Base-by-base conservation (phyloP, 2,888 invertebrate genomes). In the Ecdyonurus torrentis region DNA sequence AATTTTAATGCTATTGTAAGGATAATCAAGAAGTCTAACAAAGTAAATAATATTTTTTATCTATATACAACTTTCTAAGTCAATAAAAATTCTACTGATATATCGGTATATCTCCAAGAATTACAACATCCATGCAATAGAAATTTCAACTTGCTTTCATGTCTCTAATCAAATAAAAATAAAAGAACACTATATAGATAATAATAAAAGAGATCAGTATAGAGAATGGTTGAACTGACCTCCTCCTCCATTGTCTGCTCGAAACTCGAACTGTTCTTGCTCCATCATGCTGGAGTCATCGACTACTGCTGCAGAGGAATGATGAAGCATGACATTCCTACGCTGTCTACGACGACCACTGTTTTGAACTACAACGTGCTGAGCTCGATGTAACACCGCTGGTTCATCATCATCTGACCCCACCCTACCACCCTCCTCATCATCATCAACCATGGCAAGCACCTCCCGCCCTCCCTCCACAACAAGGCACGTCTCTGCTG, bases 381-480 rank as follows among this genome's bases (percentile, higher is more conserved):
- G 37, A 10, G 37, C 7, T 5, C 15, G 80, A 20, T 66, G 67
- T 61, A 79, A 76, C 66, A 78, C 80, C 53, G 78, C 79, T 64
- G 76, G 75, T 66, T 78, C 71, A 52, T 72, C 74, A 59, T 75
- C 75, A 65, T 75, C 55, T 67, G 77, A 77, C 22, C 77, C 78
- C 66, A 78, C 71, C 52, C 72, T 74, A 59, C 75, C 75, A 65
- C 74, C 55, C 15, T 55, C 55, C 55, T 55, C 55, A 22, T 55
- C 74, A 63, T 78, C 78, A 64, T 77, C 77, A 15, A 74, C 74
- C 63, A 77, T 76, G n/a, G 74, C 74, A 18, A 77, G 68, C 37
- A 70, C 69, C 62, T 22, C 55, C 19, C 22, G 68, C 37, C 70
- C 69, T 61, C 55, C 55, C 19, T 55, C 55, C 20, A 55, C 55